Evolutionary conservation across 2,113 vertebrate species (phyloP).

Genomic region (Macrotus californicus): DNA sequence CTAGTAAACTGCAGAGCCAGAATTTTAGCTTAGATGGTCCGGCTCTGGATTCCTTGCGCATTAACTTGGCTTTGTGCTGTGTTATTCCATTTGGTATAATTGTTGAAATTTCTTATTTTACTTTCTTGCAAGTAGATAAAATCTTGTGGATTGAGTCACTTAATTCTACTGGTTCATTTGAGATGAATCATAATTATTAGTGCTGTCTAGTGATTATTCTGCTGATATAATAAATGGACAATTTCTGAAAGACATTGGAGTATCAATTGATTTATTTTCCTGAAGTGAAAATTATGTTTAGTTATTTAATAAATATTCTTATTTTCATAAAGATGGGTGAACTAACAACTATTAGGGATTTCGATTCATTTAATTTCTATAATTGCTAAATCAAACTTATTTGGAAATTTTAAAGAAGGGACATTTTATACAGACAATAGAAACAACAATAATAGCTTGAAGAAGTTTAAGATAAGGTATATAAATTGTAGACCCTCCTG

Average conservation of each 20-base stretch:
- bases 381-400: neutral
- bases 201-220: neutral
- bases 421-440: neutral
- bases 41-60: neutral
- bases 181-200: slow-evolving; percentile 27
- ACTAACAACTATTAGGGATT: neutral
- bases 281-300: slow-evolving; percentile 25
- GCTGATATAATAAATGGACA: neutral
- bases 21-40: slow-evolving; percentile 38
- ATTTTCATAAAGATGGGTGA: neutral
- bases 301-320: slow-evolving; percentile 41
- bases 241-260: neutral
- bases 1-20: neutral
- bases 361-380: neutral
- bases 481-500: neutral
- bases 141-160: neutral
- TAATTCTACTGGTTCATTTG: slow-evolving; percentile 10
- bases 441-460: neutral
- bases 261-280: slow-evolving; percentile 38
- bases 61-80: neutral
- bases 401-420: neutral
- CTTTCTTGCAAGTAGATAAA: slow-evolving; percentile 28
- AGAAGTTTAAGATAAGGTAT: neutral
- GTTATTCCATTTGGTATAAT: neutral
- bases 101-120: slow-evolving; percentile 4